These are phyloP conservation scores for Stigmatopora nigra DNA, from an alignment of 2,113 vertebrate genomes.

Conservation along the genomic window DNA sequence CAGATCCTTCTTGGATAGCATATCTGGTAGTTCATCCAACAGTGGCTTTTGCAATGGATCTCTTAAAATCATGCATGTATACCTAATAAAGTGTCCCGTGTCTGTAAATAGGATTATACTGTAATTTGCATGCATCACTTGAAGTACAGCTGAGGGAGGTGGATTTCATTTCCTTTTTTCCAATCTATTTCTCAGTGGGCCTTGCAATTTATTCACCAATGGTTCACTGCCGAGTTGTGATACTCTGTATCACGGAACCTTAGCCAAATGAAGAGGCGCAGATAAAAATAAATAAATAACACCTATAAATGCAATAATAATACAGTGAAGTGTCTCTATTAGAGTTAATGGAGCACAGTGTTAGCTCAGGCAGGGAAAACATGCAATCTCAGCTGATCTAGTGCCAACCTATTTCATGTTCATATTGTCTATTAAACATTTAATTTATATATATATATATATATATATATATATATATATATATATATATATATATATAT, in stretches of 20 bases:
- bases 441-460: neutral
- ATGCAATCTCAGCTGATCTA: slow-evolving; percentile 3
- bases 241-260: neutral
- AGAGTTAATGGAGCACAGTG: slow-evolving; percentile 5
- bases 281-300: neutral
- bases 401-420: neutral
- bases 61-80: neutral
- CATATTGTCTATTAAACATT: neutral
- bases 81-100: neutral
- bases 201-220: slow-evolving; percentile 5
- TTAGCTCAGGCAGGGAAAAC: slow-evolving; percentile 1
- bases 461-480: too few species aligned
- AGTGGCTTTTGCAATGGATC: neutral
- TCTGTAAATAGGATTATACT: neutral
- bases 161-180: slow-evolving; percentile 2
- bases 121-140: neutral
- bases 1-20: neutral
- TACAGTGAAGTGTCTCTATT: slow-evolving; percentile 1
- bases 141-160: neutral
- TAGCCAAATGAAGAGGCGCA: slow-evolving; percentile 1
- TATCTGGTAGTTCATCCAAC: neutral
- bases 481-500: too few species aligned
- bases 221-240: neutral
- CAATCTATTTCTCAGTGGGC: slow-evolving; percentile 3
- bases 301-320: slow-evolving; percentile 1